Percentiles rank a stretch among this genome's conserved stretches.
These are phyloP conservation scores for Crenuchus spilurus DNA, from an alignment of 2,797 vertebrate species.

Conservation along the genomic window DNA sequence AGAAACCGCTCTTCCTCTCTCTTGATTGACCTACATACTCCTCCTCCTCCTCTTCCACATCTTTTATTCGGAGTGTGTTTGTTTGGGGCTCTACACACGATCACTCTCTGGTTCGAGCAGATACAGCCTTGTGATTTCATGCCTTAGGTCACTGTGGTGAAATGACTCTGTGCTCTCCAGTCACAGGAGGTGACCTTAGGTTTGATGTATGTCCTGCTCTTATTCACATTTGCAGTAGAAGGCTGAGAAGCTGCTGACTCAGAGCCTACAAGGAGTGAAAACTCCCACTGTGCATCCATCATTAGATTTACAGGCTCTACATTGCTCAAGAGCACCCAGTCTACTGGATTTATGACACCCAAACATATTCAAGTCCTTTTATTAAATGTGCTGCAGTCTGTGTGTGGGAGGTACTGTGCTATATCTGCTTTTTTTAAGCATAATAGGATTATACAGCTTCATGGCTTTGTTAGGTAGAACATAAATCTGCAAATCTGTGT, in stretches of 20 bases:
- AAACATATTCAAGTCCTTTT: constrained; percentile 43
- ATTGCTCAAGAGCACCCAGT: constrained; percentile 35
- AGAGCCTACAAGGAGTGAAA: constrained; percentile 44
- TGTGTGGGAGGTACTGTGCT: constrained; percentile 22
- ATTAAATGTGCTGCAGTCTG: constrained; percentile 27
- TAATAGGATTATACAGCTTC: constrained; percentile 11
- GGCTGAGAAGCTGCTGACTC: constrained; percentile 51
- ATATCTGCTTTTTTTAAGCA: constrained; percentile 13
- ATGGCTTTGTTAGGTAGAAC: background rate
- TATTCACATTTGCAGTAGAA: constrained; percentile 27
- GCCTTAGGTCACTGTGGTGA: constrained; percentile 27
- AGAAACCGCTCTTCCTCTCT: background rate
- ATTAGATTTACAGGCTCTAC: constrained; percentile 51
- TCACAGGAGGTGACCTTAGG: constrained; percentile 41
- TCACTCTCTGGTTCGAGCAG: background rate
- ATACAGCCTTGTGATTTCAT: constrained; percentile 17
- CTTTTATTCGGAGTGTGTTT: constrained; percentile 10
- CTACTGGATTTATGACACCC: constrained; percentile 47
- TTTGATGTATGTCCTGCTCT: constrained; percentile 44
- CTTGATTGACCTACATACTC: no score
- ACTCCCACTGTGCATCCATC: constrained; percentile 45
- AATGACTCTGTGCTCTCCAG: constrained; percentile 19
- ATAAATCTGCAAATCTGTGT: constrained; percentile 10
- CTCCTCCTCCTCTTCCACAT: no score
- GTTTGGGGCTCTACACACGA: background rate